A percentile compares a stretch with the other conserved stretches of the same genome.
phyloP scores from a whole-genome alignment of 2,113 vertebrate genomes.

The Sorex fumeus region DNA sequence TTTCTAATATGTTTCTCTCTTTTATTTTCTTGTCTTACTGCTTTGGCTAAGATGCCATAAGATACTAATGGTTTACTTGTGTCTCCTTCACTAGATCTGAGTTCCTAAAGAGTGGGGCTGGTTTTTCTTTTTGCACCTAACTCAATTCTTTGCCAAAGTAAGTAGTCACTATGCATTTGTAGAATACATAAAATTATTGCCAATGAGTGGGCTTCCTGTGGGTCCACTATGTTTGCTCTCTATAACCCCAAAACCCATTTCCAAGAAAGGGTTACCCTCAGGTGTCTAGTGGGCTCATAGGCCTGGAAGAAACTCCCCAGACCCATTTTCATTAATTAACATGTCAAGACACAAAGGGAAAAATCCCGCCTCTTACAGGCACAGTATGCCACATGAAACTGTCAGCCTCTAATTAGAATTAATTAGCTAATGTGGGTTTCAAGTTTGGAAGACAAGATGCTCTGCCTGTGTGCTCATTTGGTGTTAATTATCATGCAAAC shows the following conservation, averaged over 20 bases:
- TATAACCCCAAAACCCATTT: background rate
- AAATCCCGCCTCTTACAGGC: conserved; percentile 59
- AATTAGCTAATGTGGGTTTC: conserved; percentile 77
- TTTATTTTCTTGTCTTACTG: conserved; percentile 67
- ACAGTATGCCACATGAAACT: conserved; percentile 66
- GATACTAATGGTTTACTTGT: background rate
- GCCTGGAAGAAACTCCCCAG: conserved; percentile 45
- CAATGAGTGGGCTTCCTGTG: background rate
- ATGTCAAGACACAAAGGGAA: conserved; percentile 69
- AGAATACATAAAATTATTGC: background rate
- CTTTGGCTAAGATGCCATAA: conserved; percentile 66
- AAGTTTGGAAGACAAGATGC: conserved; percentile 75
- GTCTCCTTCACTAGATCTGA: conserved; percentile 6
- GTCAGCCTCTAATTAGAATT: conserved; percentile 80
- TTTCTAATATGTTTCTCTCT: background rate
- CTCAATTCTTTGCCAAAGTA: background rate
- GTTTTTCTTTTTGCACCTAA: background rate
- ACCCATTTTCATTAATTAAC: conserved; percentile 71
- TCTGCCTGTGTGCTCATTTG: conserved; percentile 67
- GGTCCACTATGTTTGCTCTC: background rate
- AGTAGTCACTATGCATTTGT: background rate
- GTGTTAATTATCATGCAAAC: conserved; percentile 79
- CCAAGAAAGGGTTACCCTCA: background rate
- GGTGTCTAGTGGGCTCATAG: background rate
- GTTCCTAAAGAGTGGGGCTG: background rate